A percentile compares a stretch with the other conserved stretches of the same genome.
Conservation (phyloP, 2,888 invertebrate genomes). For the Platynereis dumerilii region DNA sequence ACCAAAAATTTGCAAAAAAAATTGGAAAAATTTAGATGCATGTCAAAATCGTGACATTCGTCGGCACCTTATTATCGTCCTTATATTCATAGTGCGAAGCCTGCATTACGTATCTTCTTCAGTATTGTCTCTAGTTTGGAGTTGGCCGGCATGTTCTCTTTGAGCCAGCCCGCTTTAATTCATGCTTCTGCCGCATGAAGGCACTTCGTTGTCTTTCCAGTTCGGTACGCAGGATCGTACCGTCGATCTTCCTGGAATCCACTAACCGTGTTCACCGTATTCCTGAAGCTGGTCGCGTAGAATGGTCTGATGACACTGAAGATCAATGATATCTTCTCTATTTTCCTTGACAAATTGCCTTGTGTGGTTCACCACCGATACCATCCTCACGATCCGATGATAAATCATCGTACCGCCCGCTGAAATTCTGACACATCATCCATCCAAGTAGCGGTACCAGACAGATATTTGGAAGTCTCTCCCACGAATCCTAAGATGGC, state of each 20-base stretch:
- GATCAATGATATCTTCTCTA: neutral
- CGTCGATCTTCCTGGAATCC: neutral
- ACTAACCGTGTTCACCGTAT: neutral
- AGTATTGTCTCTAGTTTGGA: neutral
- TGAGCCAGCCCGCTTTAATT: conserved; percentile 2
- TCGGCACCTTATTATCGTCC: too few species aligned
- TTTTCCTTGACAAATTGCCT: neutral
- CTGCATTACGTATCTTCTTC: neutral
- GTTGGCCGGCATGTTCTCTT: neutral
- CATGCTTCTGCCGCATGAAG: neutral
- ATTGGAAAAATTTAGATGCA: too few species aligned
- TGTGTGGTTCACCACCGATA: neutral
- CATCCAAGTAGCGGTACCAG: neutral
- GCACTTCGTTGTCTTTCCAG: too few species aligned
- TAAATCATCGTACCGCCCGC: neutral
- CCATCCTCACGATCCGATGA: neutral
- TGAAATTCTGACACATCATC: neutral
- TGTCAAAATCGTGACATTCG: too few species aligned
- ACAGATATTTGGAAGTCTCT: neutral
- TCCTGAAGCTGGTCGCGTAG: neutral
- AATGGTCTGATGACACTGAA: neutral
- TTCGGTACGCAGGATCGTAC: neutral
- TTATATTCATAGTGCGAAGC: too few species aligned
- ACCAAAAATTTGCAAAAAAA: too few species aligned
- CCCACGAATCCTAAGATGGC: neutral